Conservation (phyloP, 2,888 invertebrate genomes). For the Empis stercorea region DNA sequence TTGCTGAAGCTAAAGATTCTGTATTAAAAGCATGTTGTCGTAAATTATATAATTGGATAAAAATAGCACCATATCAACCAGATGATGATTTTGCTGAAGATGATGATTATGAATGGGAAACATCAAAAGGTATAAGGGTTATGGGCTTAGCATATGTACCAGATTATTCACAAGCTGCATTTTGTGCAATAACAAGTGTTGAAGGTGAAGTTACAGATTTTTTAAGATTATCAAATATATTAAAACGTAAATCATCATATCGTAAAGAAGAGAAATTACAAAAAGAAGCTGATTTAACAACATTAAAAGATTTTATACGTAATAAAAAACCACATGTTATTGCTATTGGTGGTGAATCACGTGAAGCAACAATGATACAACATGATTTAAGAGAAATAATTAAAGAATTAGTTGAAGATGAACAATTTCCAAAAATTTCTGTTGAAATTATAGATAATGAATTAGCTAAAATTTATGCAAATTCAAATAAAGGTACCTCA, state of each 20-base stretch:
- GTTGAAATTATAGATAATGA: constrained; percentile 93
- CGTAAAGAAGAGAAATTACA: constrained; percentile 51
- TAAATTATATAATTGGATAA: constrained; percentile 82
- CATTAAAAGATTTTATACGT: constrained; percentile 67
- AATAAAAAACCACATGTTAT: constrained; percentile 90
- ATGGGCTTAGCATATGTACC: constrained; percentile 82
- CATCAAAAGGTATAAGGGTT: constrained; percentile 60
- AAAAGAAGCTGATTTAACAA: constrained; percentile 54
- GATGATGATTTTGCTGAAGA: constrained; percentile 49
- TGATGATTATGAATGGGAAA: constrained; percentile 86
- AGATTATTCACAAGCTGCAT: constrained; percentile 72
- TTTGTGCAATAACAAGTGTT: constrained; percentile 72
- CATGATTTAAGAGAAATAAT: constrained; percentile 65
- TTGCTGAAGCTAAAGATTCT: constrained; percentile 78
- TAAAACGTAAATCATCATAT: constrained; percentile 66
- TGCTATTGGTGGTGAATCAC: constrained; percentile 79
- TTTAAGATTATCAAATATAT: constrained; percentile 71
- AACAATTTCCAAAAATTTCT: constrained; percentile 73
- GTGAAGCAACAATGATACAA: constrained; percentile 71
- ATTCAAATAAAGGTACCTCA: constrained; percentile 65
- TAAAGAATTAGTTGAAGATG: constrained; percentile 61
- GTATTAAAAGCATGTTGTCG: constrained; percentile 73
- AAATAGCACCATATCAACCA: constrained; percentile 60
- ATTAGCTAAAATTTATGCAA: constrained; percentile 81
- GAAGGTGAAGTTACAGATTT: constrained; percentile 91